Percentiles rank a stretch among this genome's conserved stretches.
phyloP scores from a whole-genome alignment of 2,797 vertebrate genomes.

The Vespertilio murinus region DNA sequence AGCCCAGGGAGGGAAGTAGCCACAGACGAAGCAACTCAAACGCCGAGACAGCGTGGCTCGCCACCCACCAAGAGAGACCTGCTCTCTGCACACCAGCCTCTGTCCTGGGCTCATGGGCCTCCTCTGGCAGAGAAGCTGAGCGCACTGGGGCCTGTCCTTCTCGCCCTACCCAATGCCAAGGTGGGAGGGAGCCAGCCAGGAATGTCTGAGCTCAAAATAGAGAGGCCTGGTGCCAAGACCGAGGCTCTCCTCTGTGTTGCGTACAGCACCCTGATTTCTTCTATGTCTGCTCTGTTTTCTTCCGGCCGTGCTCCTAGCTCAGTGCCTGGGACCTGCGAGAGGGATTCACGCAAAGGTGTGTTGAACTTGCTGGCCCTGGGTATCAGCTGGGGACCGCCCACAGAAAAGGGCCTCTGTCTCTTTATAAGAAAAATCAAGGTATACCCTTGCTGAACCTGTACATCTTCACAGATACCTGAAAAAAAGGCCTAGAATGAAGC shows the following conservation, averaged over 20 bases:
- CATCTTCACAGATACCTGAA: background rate
- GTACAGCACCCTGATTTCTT: background rate
- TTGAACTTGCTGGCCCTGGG: background rate
- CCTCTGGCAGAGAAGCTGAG: background rate
- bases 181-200: background rate
- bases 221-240: background rate
- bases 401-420: background rate
- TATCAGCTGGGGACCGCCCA: background rate
- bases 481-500: background rate
- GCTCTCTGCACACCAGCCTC: background rate
- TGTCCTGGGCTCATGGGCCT: background rate
- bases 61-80: background rate
- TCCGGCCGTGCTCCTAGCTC: background rate
- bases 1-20: background rate
- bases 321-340: background rate
- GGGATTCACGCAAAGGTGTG: too few relatives aligned
- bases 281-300: background rate
- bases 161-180: background rate
- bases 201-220: slow-evolving; percentile 13
- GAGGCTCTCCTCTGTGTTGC: background rate
- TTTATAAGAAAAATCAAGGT: background rate
- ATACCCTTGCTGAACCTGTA: background rate
- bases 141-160: background rate
- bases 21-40: slow-evolving; percentile 36
- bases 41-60: background rate